Conservation (phyloP, 2,888 invertebrate species). For the Atethmia centrago region DNA sequence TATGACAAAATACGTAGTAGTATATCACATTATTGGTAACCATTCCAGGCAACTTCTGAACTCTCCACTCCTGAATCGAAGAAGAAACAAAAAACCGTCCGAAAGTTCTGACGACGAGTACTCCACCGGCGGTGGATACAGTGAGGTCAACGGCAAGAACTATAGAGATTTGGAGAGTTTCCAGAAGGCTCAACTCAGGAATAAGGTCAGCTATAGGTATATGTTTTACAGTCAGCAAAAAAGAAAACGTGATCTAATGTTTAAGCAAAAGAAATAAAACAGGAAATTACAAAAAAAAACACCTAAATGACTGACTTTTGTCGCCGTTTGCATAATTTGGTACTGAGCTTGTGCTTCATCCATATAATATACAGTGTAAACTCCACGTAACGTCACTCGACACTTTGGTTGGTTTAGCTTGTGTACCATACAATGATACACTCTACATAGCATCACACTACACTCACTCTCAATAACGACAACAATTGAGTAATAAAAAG, state of each 20-base stretch:
- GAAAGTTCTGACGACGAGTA: constrained; percentile 96
- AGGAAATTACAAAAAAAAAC: no score
- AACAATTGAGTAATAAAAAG: no score
- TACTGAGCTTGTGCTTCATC: no score
- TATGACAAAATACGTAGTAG: neutral
- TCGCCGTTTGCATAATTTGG: no score
- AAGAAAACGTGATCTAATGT: neutral
- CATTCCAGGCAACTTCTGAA: constrained; percentile 93
- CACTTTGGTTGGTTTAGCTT: no score
- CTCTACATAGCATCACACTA: no score
- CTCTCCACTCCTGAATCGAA: constrained; percentile 95
- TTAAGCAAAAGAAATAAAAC: neutral
- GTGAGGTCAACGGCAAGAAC: constrained; percentile 92
- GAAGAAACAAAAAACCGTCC: constrained; percentile 93
- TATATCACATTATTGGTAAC: neutral
- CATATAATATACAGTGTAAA: no score
- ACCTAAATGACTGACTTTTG: no score
- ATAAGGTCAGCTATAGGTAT: constrained; percentile 92
- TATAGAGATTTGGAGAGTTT: constrained; percentile 97
- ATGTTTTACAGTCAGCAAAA: neutral
- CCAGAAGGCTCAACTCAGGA: constrained; percentile 97
- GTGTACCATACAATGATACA: no score
- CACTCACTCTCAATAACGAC: no score
- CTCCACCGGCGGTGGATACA: constrained; percentile 82
- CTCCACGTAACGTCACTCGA: no score